phyloP scores from a whole-genome alignment of 2,888 invertebrate species.

The Lochmaea capreae region DNA sequence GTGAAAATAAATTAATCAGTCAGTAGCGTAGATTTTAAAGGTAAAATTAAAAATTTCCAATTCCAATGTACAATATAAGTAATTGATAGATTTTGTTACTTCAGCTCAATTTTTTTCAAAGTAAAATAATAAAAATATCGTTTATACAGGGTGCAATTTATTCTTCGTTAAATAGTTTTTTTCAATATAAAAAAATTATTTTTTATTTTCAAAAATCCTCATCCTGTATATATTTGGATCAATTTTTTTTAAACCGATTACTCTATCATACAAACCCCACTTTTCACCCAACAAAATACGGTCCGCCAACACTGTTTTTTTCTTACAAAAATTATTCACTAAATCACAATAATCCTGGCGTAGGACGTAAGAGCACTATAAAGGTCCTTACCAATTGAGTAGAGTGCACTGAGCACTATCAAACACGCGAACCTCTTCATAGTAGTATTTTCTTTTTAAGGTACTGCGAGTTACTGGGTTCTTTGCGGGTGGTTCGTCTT shows the following conservation, averaged over 20 bases:
- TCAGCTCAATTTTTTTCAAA: too few relatives aligned
- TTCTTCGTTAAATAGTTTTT: too few relatives aligned
- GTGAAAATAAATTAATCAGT: too few relatives aligned
- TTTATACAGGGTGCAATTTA: too few relatives aligned
- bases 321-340: conserved; percentile 24
- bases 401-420: conserved; percentile 64
- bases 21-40: too few relatives aligned
- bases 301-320: conserved; percentile 12
- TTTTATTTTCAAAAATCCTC: not conserved
- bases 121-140: too few relatives aligned
- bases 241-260: not conserved
- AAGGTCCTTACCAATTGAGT: conserved; percentile 64
- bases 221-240: not conserved
- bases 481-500: conserved; percentile 54
- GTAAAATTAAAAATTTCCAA: too few relatives aligned
- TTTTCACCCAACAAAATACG: conserved; percentile 13
- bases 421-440: conserved; percentile 65
- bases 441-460: conserved; percentile 51
- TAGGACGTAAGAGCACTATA: not conserved
- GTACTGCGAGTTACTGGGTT: conserved; percentile 56
- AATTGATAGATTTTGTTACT: too few relatives aligned
- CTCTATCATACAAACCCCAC: conserved; percentile 22
- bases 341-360: conserved; percentile 29
- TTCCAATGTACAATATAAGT: too few relatives aligned
- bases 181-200: too few relatives aligned